Evolutionary conservation across 2,797 vertebrate species (phyloP), one percentile per base, ranked within the genome.

Genomic region (Microctenopoma steveboyesi): DNA sequence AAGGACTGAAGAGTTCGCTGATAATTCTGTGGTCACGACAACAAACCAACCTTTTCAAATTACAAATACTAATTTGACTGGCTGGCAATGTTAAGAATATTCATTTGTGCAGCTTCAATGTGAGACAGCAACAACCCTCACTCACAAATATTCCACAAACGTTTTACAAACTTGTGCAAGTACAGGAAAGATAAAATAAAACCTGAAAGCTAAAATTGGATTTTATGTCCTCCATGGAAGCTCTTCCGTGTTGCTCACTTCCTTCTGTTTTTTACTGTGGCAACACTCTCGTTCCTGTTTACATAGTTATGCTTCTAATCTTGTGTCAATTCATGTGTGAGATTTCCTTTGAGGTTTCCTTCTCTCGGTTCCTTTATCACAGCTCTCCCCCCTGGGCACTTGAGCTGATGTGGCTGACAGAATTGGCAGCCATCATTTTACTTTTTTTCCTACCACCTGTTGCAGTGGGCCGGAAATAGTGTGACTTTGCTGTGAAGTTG

Each of bases 321-420:
- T 72, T 16, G 40, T 64, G 59, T 52, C 43, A 57, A 58, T 27
- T 76, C 60, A 48, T 63, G 60, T 64, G 78, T 69, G 74, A 72
- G 49, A 69, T 76, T 85, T 80, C 83, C 78, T 82, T 47, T 63
- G 76, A 76, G 71, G 55, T 64, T 76, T 82, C 69, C 70, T 59
- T 46, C 22, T 11, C 55, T 39, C 16, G 39, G 56, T 51, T 53
- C 33, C 22, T 6, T 55, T 16, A 48, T 56, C 64, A 53, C 51
- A n/a, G 25, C 7, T 18, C 10, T 54, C 35, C 57, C 58, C 60
- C 30, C 9, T 10, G 48, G 27, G 58, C n/a, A 6, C 72, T 69
- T 74, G 40, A 49, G 7, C 47, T 48, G 43, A 64, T 48, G 40
- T 30, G 12, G 28, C 46, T 53, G 22, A 37, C 64, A 63, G 18